These are phyloP conservation scores for Odontocolon sp. DNA, from an alignment of 2,888 invertebrate species.

Conservation along the genomic window DNA sequence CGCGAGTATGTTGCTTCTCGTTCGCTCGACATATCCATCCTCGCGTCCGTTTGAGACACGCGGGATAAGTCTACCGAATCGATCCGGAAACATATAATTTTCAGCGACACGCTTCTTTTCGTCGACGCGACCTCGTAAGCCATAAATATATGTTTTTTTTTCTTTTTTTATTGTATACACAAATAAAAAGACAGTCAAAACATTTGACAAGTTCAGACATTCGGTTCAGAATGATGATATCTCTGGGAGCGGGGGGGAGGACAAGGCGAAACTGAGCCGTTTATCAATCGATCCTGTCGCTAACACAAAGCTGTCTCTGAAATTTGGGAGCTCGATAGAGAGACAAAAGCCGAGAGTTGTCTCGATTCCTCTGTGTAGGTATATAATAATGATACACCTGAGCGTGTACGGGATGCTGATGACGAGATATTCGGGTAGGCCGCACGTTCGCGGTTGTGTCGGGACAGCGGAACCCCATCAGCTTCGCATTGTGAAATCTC, in stretches of 20 bases:
- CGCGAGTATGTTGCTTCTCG: slow-evolving; percentile 46
- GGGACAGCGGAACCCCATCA: not conserved
- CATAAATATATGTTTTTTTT: slow-evolving; percentile 9
- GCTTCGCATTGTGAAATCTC: slow-evolving; percentile 8
- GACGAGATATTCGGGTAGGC: slow-evolving; percentile 11
- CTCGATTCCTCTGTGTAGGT: not conserved
- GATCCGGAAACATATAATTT: slow-evolving; percentile 61
- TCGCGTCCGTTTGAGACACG: slow-evolving; percentile 4
- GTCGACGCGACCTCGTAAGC: slow-evolving; percentile 10
- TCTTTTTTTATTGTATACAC: not conserved
- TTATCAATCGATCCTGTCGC: not conserved
- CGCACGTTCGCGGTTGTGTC: slow-evolving; percentile 12
- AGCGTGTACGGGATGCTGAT: not conserved
- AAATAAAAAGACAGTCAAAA: not conserved
- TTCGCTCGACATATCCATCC: slow-evolving; percentile 5
- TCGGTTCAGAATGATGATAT: too few species aligned
- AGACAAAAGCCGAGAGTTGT: not conserved
- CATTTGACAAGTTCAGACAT: too few species aligned
- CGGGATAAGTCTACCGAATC: slow-evolving; percentile 61
- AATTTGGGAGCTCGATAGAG: slow-evolving; percentile 3
- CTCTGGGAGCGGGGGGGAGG: not conserved
- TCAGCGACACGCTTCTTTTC: slow-evolving; percentile 56
- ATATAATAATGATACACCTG: not conserved
- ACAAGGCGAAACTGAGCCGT: not conserved
- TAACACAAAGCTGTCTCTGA: slow-evolving; percentile 3